These are phyloP conservation scores for Turnix velox DNA, from an alignment of 2,113 vertebrate species.

Conservation along the genomic window DNA sequence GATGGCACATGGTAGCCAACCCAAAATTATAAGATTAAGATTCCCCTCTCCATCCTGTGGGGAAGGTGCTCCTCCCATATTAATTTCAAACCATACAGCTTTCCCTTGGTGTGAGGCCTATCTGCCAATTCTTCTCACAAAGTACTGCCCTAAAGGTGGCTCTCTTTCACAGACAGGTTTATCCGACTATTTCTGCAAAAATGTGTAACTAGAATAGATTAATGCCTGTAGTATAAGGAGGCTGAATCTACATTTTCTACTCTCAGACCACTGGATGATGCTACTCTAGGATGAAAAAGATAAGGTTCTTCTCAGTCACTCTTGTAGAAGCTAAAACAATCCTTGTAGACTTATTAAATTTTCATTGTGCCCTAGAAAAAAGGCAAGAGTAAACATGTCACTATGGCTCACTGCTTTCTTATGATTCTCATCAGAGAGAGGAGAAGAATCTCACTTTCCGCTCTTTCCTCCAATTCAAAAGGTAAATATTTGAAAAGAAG, in stretches of 20 bases:
- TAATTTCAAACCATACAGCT: neutral
- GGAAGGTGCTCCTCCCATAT: fast-evolving
- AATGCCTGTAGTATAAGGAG: neutral
- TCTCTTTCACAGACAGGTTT: neutral
- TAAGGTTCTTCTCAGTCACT: neutral
- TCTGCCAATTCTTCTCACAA: neutral
- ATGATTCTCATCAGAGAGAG: neutral
- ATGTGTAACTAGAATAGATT: neutral
- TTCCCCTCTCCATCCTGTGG: neutral
- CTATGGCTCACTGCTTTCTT: neutral
- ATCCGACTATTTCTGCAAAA: neutral
- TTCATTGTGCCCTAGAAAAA: neutral
- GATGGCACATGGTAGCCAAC: neutral
- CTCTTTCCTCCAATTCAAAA: neutral
- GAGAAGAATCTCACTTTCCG: neutral
- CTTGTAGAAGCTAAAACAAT: neutral
- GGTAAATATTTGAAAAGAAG: slow-evolving; percentile 19
- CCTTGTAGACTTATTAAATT: neutral
- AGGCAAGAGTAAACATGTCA: neutral
- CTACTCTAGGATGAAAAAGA: neutral
- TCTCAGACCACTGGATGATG: neutral
- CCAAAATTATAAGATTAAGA: neutral
- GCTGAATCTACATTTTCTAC: neutral
- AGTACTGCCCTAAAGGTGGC: neutral
- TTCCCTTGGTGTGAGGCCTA: neutral